These are phyloP conservation scores for Brachypodius melanocephalos DNA, from an alignment of 2,113 vertebrate genomes.

Conservation along the genomic window DNA sequence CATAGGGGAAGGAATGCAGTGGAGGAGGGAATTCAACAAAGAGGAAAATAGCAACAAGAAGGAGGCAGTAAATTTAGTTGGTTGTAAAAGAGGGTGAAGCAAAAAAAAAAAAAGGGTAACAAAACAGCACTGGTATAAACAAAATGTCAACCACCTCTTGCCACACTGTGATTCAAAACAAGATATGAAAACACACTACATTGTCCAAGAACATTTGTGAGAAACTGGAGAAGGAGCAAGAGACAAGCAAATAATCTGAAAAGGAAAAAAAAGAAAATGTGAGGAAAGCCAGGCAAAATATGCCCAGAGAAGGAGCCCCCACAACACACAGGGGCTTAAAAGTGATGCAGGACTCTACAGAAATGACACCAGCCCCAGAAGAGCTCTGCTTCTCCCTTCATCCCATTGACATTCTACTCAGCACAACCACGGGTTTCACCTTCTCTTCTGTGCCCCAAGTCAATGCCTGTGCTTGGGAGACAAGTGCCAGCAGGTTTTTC, in stretches of 20 bases:
- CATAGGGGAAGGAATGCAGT: not conserved
- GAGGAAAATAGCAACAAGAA: slow-evolving; percentile 30
- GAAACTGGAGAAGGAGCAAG: not conserved
- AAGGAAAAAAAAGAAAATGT: not conserved
- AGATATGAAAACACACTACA: not conserved
- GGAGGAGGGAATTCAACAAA: slow-evolving; percentile 26
- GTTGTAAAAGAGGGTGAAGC: not conserved
- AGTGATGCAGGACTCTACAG: not conserved
- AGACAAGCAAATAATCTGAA: not conserved
- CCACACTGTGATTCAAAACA: not conserved
- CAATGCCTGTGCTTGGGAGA: not conserved
- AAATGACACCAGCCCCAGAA: not conserved
- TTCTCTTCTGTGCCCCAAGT: not conserved
- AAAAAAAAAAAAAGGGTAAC: not conserved
- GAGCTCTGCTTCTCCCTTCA: not conserved
- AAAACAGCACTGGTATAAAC: slow-evolving; percentile 10
- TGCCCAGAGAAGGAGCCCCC: not conserved
- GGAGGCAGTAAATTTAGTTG: slow-evolving; percentile 7
- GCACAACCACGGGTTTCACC: rapidly evolving
- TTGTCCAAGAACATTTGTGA: not conserved
- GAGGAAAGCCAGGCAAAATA: not conserved
- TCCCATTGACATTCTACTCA: not conserved
- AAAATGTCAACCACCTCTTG: not conserved
- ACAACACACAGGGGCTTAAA: not conserved
- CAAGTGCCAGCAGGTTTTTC: not conserved